Evolutionary conservation across 2,888 invertebrate genomes (phyloP).

Genomic region (Allolobophora icterica): DNA sequence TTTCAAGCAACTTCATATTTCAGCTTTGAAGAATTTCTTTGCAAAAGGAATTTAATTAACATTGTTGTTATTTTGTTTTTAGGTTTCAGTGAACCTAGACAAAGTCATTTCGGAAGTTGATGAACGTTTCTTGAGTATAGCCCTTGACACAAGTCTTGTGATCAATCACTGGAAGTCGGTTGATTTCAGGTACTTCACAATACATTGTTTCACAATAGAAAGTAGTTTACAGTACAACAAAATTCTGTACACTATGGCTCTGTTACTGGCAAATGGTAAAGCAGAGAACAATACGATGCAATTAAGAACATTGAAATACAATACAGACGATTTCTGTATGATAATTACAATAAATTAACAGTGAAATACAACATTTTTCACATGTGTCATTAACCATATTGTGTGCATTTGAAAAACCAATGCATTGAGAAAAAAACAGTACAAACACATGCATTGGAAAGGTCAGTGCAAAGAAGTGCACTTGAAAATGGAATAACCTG

Average conservation of each 20-base stretch:
- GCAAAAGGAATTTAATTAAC: no score
- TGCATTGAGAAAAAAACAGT: no score
- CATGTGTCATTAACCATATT: no score
- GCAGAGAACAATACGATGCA: neutral
- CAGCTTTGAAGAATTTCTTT: no score
- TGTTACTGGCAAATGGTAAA: neutral
- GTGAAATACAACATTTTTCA: no score
- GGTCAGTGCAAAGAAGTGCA: no score
- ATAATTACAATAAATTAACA: no score
- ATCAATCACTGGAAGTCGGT: conserved; percentile 31
- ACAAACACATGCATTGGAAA: no score
- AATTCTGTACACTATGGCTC: neutral
- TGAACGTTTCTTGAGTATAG: conserved; percentile 12
- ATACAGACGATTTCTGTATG: no score
- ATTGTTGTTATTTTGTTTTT: neutral
- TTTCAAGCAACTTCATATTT: no score
- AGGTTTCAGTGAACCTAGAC: conserved; percentile 12
- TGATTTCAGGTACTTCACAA: neutral
- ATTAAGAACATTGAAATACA: neutral
- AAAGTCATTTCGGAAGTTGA: conserved; percentile 15
- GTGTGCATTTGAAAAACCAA: no score
- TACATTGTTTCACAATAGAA: neutral
- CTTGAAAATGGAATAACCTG: no score
- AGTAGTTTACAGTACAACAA: neutral
- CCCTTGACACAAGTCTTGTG: conserved; percentile 12